phyloP scores from a whole-genome alignment of 30 jellyfish, hydroid and myxozoan genomes.

The Turritopsis dohrnii region DNA sequence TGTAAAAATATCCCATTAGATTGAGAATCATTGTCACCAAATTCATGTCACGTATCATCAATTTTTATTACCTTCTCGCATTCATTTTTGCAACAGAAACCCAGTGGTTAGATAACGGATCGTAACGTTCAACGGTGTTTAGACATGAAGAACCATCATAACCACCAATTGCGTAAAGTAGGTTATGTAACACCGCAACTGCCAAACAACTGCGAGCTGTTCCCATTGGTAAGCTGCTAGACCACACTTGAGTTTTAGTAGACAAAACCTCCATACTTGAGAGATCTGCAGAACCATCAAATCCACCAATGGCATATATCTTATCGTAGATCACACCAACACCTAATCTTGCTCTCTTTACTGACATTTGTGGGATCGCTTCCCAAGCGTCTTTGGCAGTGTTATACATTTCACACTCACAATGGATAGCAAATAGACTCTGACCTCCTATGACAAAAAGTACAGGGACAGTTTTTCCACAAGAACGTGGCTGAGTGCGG shows the following conservation, averaged over 20 bases:
- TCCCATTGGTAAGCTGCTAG: slow-evolving; percentile 64
- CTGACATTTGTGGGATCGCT: slow-evolving; percentile 62
- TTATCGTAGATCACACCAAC: slow-evolving; percentile 72
- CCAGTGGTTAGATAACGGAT: slow-evolving; percentile 89
- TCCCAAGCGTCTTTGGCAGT: slow-evolving; percentile 54
- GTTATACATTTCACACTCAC: slow-evolving; percentile 83
- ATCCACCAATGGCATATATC: slow-evolving; percentile 95
- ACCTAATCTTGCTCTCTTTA: slow-evolving; percentile 74
- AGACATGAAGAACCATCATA: slow-evolving; percentile 94
- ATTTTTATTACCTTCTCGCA: slow-evolving; percentile 45
- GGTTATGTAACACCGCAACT: slow-evolving; percentile 77
- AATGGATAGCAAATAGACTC: slow-evolving; percentile 72
- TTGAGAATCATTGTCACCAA: too few relatives aligned
- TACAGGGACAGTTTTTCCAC: slow-evolving; percentile 33
- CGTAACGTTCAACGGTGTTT: slow-evolving; percentile 87
- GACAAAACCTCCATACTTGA: slow-evolving; percentile 65
- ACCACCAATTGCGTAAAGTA: slow-evolving; percentile 92
- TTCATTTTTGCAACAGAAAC: slow-evolving; percentile 86
- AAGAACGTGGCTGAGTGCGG: slow-evolving; percentile 49
- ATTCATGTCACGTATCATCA: neutral
- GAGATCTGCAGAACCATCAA: slow-evolving; percentile 83
- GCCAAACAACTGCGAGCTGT: slow-evolving; percentile 86
- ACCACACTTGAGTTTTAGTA: slow-evolving; percentile 68
- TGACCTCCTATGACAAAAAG: slow-evolving; percentile 86
- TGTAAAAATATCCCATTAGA: neutral